A percentile compares a stretch with the other conserved stretches of the same genome.
phyloP scores from a whole-genome alignment of 2,113 vertebrate species.

The Burhinus bistriatus region DNA sequence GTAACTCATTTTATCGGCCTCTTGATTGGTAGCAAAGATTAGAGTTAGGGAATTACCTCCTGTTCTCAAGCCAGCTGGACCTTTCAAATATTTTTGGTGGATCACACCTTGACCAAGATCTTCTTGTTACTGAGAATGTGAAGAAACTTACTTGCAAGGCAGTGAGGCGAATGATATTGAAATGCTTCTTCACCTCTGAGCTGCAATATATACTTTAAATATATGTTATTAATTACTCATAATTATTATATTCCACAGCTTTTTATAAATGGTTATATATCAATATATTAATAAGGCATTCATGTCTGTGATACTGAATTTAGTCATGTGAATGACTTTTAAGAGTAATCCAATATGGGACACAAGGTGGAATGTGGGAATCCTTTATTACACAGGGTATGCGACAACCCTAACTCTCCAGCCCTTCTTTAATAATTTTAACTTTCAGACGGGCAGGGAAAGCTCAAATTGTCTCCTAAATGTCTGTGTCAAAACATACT shows the following conservation, averaged over 20 bases:
- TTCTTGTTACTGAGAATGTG: not conserved
- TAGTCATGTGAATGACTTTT: not conserved
- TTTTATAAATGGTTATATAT: no score
- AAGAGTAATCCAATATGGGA: not conserved
- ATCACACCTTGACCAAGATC: not conserved
- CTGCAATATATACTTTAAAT: not conserved
- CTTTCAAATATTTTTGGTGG: not conserved
- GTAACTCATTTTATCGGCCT: not conserved
- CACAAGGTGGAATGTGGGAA: not conserved
- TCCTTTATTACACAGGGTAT: not conserved
- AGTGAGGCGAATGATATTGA: not conserved
- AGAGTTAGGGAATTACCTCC: not conserved
- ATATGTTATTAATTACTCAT: no score
- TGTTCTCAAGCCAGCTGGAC: not conserved
- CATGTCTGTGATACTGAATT: not conserved
- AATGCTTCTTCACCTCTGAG: not conserved
- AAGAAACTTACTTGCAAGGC: not conserved
- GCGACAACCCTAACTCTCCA: not conserved
- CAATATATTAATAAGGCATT: no score
- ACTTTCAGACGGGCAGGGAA: not conserved
- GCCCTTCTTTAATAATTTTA: not conserved
- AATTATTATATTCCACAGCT: no score
- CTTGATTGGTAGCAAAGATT: not conserved
- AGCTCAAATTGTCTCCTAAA: not conserved
- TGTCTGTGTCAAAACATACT: not conserved